A percentile compares a stretch with the other conserved stretches of the same genome.
Conservation (phyloP, 2,113 vertebrate genomes). For the Tinamus guttatus region DNA sequence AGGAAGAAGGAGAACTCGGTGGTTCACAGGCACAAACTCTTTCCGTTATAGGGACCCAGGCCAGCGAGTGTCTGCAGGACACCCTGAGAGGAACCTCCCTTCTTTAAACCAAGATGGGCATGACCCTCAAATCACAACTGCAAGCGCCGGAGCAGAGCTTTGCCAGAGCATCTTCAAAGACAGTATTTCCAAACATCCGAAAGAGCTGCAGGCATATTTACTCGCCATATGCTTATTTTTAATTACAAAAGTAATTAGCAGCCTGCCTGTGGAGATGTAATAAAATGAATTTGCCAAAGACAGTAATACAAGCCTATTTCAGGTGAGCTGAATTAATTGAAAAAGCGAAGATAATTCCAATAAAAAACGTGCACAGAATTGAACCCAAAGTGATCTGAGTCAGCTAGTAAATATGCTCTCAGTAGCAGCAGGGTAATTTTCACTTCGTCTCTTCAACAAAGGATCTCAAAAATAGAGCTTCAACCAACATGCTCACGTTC, state of each 20-base stretch:
- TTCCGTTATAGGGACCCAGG: background rate
- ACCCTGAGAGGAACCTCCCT: background rate
- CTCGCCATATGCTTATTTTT: background rate
- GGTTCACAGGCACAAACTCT: background rate
- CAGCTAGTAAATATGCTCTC: background rate
- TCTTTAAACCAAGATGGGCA: background rate
- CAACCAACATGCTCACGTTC: background rate
- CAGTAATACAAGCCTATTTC: background rate
- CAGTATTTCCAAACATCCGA: background rate
- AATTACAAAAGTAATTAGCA: conserved; percentile 24
- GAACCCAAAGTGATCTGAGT: conserved; percentile 11
- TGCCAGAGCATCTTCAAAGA: background rate
- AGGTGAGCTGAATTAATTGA: conserved; percentile 10
- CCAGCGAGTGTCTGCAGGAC: background rate
- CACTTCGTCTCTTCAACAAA: background rate
- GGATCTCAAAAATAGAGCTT: background rate
- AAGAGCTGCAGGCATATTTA: background rate
- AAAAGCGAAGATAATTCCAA: conserved; percentile 17
- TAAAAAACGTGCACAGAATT: background rate
- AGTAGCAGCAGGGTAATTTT: rapidly evolving
- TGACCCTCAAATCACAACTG: background rate
- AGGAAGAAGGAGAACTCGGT: background rate
- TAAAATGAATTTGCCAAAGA: background rate
- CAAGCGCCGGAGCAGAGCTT: background rate
- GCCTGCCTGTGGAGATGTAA: background rate